phyloP scores from a whole-genome alignment of 2,888 invertebrate genomes.

The Salticus scenicus region DNA sequence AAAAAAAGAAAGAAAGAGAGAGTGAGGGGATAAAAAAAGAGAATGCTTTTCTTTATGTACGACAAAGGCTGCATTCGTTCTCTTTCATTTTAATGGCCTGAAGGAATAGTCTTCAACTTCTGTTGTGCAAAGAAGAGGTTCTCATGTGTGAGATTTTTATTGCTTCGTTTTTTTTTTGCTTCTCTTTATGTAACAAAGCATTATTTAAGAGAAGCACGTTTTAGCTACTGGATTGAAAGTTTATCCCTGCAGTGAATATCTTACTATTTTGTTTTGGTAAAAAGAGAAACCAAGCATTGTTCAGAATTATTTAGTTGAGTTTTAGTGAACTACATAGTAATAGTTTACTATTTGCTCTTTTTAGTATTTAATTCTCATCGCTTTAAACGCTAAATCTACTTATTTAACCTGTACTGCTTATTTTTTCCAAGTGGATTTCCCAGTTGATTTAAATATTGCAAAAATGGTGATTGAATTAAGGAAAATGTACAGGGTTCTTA shows the following conservation, averaged over 20 bases:
- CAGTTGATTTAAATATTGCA: too few species aligned
- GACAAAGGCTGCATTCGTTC: neutral
- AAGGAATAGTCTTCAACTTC: neutral
- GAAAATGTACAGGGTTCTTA: too few species aligned
- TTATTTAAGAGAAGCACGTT: neutral
- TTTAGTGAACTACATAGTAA: too few species aligned
- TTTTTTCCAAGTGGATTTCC: too few species aligned
- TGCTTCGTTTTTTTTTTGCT: neutral
- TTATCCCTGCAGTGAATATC: neutral
- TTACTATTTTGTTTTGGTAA: neutral
- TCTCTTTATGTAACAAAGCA: neutral
- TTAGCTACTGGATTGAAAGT: neutral
- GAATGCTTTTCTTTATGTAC: neutral
- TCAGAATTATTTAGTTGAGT: too few species aligned
- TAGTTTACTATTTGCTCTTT: too few species aligned
- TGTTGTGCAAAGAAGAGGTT: neutral
- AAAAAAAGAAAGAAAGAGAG: neutral
- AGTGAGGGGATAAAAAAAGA: neutral
- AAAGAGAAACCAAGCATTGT: too few species aligned
- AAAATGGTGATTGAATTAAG: too few species aligned
- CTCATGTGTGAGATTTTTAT: neutral
- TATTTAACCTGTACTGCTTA: too few species aligned
- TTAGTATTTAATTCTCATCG: too few species aligned
- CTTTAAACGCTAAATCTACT: too few species aligned
- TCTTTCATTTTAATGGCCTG: neutral